Conservation (phyloP, 1,140 invertebrate genomes). For the Drosophila sp. region DNA sequence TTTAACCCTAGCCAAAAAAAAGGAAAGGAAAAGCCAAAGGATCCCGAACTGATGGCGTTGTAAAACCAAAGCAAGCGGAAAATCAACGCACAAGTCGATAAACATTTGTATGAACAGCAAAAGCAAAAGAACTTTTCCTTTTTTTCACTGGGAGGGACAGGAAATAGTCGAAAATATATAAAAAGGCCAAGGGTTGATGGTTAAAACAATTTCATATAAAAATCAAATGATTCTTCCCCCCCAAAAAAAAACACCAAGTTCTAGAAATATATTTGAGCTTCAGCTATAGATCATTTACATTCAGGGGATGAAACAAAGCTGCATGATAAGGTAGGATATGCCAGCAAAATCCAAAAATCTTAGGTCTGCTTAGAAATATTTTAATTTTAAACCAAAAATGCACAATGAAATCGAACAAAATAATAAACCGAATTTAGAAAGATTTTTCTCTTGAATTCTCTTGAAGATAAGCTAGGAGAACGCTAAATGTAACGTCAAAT, state of each 20-base stretch:
- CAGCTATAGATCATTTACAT: background rate
- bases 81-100: slow-evolving; percentile 76
- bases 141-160: slow-evolving; percentile 8
- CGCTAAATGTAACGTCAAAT: too few species aligned
- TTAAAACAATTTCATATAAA: slow-evolving; percentile 65
- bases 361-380: background rate
- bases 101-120: slow-evolving; percentile 66
- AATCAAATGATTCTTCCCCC: slow-evolving; percentile 53
- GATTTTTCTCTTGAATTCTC: too few species aligned
- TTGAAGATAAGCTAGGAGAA: too few species aligned
- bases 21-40: slow-evolving; percentile 5
- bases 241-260: background rate
- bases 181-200: slow-evolving; percentile 20
- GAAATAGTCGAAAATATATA: slow-evolving; percentile 5
- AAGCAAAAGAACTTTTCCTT: slow-evolving; percentile 44
- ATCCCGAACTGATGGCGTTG: slow-evolving; percentile 36
- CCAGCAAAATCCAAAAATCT: background rate
- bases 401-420: too few species aligned
- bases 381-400: background rate
- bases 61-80: slow-evolving; percentile 76
- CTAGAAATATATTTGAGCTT: background rate
- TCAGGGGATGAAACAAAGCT: background rate
- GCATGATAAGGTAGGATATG: background rate
- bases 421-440: too few species aligned
- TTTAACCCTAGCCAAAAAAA: slow-evolving; percentile 63